These are phyloP conservation scores for Malacoctenus gilli DNA, from an alignment of 2,797 vertebrate species.

Conservation along the genomic window DNA sequence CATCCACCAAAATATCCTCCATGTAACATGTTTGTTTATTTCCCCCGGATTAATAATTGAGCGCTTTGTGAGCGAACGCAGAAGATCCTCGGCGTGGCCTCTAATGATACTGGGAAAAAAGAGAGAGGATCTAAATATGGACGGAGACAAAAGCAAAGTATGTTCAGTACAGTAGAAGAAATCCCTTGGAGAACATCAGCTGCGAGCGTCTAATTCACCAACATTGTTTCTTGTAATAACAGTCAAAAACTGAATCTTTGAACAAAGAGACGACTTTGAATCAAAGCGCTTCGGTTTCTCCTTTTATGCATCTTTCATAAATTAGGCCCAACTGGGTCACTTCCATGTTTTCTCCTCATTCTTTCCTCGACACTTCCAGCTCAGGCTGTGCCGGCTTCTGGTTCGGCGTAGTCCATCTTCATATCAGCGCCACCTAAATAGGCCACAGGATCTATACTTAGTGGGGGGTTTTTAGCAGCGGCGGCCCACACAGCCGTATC, in stretches of 20 bases:
- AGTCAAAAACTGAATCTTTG: slow-evolving; percentile 50
- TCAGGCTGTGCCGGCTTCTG: slow-evolving; percentile 17
- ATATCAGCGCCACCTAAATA: slow-evolving; percentile 47
- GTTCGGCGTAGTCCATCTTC: slow-evolving; percentile 24
- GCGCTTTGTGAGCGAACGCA: slow-evolving; percentile 28
- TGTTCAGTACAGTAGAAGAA: slow-evolving; percentile 53
- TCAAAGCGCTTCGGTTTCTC: slow-evolving; percentile 43
- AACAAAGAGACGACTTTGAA: slow-evolving; percentile 55
- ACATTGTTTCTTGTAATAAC: slow-evolving; percentile 51
- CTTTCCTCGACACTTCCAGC: slow-evolving; percentile 28
- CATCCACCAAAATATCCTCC: slow-evolving; percentile 5
- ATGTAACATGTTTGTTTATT: slow-evolving; percentile 20
- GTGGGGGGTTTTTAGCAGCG: slow-evolving; percentile 18
- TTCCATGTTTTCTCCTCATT: slow-evolving; percentile 31
- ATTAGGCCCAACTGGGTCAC: slow-evolving; percentile 57
- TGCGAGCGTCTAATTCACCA: slow-evolving; percentile 38
- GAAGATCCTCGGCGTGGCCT: slow-evolving; percentile 28
- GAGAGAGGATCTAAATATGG: slow-evolving; percentile 55
- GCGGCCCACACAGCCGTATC: slow-evolving; percentile 27
- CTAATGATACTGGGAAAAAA: slow-evolving; percentile 33
- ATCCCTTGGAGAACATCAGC: slow-evolving; percentile 44
- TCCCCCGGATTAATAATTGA: slow-evolving; percentile 49
- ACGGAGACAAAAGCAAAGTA: slow-evolving; percentile 57
- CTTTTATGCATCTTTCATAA: slow-evolving; percentile 45
- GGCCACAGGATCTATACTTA: slow-evolving; percentile 43